A percentile compares a stretch with the other conserved stretches of the same genome.
Evolutionary conservation across 1,140 invertebrate species (phyloP).

Genomic region (Leguminivora glycinivorella): DNA sequence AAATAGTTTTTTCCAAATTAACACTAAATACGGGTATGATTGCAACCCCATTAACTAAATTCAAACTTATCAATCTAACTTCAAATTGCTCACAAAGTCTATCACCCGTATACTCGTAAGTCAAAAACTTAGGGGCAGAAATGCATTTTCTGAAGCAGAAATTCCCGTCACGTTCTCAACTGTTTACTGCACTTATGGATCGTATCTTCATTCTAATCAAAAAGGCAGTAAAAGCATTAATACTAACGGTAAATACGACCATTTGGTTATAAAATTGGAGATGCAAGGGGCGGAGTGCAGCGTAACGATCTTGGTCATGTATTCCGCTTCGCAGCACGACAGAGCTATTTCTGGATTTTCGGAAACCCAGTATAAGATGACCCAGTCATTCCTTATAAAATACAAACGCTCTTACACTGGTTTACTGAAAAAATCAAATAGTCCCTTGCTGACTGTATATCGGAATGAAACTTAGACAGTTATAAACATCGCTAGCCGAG

Average conservation of each 20-base stretch:
- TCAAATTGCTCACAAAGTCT: background rate
- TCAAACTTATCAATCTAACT: background rate
- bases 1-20: background rate
- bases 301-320: background rate
- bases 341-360: background rate
- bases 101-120: background rate
- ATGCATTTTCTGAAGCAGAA: constrained; percentile 7
- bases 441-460: too few relatives aligned
- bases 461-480: too few relatives aligned
- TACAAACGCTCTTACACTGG: background rate
- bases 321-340: background rate
- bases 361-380: background rate
- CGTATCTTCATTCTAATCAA: background rate
- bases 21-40: background rate
- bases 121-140: background rate
- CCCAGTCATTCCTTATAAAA: background rate
- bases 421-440: too few relatives aligned
- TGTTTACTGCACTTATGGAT: constrained; percentile 25
- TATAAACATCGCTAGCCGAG: too few relatives aligned
- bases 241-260: background rate
- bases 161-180: background rate
- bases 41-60: background rate
- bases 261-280: background rate
- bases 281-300: constrained; percentile 20
- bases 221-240: background rate